These are phyloP conservation scores for Myrmecophaga tridactyla DNA, from an alignment of 2,113 vertebrate species.

Conservation along the genomic window DNA sequence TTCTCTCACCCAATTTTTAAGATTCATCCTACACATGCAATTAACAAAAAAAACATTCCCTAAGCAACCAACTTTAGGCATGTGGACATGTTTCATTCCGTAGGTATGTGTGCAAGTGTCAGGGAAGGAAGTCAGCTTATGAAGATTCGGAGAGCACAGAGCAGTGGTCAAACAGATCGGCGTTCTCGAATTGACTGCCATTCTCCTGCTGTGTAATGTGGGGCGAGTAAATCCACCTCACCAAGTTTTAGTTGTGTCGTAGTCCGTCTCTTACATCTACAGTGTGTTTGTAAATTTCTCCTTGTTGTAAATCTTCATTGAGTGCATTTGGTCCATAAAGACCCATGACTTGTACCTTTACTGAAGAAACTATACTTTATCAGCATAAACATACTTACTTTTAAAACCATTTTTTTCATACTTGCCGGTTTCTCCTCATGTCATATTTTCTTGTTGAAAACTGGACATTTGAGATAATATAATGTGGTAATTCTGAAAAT, in stretches of 20 bases:
- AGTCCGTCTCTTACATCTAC: neutral
- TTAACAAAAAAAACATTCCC: neutral
- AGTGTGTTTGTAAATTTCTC: neutral
- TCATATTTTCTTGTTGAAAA: neutral
- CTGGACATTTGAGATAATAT: too few species aligned
- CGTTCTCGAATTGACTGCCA: neutral
- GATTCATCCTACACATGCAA: neutral
- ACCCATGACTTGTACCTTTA: neutral
- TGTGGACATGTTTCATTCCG: neutral
- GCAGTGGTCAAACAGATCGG: neutral
- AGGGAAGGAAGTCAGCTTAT: neutral
- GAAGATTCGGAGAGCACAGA: neutral
- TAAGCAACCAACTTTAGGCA: neutral
- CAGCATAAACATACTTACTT: constrained; percentile 22
- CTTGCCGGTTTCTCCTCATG: too few species aligned
- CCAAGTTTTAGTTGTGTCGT: neutral
- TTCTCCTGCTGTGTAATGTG: neutral
- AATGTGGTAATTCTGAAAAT: too few species aligned
- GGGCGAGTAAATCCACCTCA: neutral
- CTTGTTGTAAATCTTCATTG: neutral
- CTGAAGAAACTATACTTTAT: constrained; percentile 6
- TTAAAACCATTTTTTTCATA: neutral
- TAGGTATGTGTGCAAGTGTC: neutral
- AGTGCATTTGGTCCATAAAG: neutral
- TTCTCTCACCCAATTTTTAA: neutral